Conservation (phyloP, 2,888 invertebrate species). For the Diploptera punctata region DNA sequence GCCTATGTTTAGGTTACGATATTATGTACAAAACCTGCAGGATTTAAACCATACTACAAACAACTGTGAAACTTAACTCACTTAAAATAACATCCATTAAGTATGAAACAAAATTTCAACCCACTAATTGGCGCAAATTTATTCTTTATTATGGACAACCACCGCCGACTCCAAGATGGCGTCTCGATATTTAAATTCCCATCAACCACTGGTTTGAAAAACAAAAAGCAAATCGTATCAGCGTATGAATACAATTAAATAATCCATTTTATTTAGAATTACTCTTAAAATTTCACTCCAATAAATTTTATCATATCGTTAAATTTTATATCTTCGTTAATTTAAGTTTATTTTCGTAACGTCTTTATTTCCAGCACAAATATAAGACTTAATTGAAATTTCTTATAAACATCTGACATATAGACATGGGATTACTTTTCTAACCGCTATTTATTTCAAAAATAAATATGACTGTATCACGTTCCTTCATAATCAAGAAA, state of each 20-base stretch:
- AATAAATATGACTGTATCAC: background rate
- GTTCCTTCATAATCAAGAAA: no score
- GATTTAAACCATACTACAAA: slow-evolving; percentile 14
- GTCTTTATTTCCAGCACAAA: no score
- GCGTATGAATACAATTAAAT: slow-evolving; percentile 20
- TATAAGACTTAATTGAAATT: no score
- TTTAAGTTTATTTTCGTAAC: no score
- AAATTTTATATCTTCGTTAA: no score
- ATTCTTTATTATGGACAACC: slow-evolving; percentile 19
- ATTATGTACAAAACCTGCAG: slow-evolving; percentile 27
- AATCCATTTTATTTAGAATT: slow-evolving; percentile 13
- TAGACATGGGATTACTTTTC: background rate
- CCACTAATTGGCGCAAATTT: slow-evolving; percentile 12
- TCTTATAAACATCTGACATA: background rate
- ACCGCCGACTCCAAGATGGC: slow-evolving; percentile 66
- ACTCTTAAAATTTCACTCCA: no score
- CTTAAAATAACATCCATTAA: slow-evolving; percentile 37
- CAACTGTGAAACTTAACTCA: slow-evolving; percentile 24
- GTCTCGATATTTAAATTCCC: slow-evolving; percentile 48
- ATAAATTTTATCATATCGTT: no score
- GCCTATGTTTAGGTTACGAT: slow-evolving; percentile 69
- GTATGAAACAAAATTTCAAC: slow-evolving; percentile 13
- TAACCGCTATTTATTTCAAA: background rate
- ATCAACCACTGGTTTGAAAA: slow-evolving; percentile 44
- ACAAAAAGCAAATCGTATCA: background rate